A percentile compares a stretch with the other conserved stretches of the same genome.
Conservation (phyloP, 2,888 invertebrate species). For the Tethea ocularis region DNA sequence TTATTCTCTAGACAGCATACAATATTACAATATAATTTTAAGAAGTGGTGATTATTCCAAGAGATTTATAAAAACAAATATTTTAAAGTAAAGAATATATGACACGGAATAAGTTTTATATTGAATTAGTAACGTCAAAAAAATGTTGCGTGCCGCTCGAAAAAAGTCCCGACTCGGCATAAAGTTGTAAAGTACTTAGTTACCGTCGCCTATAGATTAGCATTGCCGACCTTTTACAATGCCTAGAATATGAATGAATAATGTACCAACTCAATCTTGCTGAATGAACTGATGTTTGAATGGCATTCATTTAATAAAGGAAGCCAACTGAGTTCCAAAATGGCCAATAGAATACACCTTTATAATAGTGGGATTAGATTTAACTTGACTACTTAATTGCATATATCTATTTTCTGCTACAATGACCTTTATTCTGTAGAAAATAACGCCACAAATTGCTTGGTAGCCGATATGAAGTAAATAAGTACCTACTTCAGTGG, state of each 20-base stretch:
- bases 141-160: too few species aligned
- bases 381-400: neutral
- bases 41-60: too few species aligned
- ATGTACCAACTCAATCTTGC: neutral
- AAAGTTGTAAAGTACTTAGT: too few species aligned
- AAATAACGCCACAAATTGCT: neutral
- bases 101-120: too few species aligned
- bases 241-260: neutral
- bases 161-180: too few species aligned
- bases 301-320: neutral
- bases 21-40: too few species aligned
- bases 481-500: neutral
- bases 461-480: neutral
- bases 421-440: neutral
- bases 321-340: neutral
- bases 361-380: neutral
- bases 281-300: neutral
- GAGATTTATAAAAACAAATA: too few species aligned
- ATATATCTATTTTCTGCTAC: neutral
- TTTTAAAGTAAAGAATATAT: too few species aligned
- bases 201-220: too few species aligned
- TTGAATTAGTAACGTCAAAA: too few species aligned
- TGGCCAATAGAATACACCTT: neutral
- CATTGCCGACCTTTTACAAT: too few species aligned
- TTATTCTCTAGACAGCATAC: too few species aligned